Evolutionary conservation across 2,797 vertebrate genomes (phyloP), one percentile per base, ranked within the genome.

Genomic region (Discoglossus pictus): DNA sequence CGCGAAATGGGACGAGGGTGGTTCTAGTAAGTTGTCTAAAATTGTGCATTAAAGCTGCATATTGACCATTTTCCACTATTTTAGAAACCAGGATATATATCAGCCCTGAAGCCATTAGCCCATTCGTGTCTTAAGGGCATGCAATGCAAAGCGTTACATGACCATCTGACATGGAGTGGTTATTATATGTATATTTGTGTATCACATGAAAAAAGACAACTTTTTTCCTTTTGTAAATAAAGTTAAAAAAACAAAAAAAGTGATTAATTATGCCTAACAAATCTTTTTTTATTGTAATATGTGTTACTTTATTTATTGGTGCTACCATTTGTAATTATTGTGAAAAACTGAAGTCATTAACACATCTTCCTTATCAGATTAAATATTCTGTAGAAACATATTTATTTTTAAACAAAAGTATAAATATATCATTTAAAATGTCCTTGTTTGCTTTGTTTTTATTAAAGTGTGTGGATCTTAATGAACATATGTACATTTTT

Each of bases 341-440:
- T 84, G 86, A 85, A 85, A 69, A 12, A 51, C 48, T n/a, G 84
- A 88, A 88, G 85, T 86, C 93, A 94, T 93, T 96, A 98, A 95
- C 93, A 91, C 91, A 92, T 79, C 91, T 91, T 86, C 93, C 88
- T 94, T 89, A 92, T 86, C 92, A 91, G 93, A 91, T 89, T 82
- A 82, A 88, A 88, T 89, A 91, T 89, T 89, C 89, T 93, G 90
- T 93, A 94, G 93, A 92, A 86, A 47, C 90, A 91, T 99, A 99
- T 99, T 98, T 99, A 99, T 99, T 99, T 97, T 96, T 89, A 95
- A 94, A 97, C 92, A 89, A 90, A 91, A 83, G 84, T 93, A 92
- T 93, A 93, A 90, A 93, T 90, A 92, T 95, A 89, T 96, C 95
- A 94, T 95, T 96, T 94, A 92, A 89, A 88, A 90, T 34, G 17